Evolutionary conservation across 2,888 invertebrate species (phyloP), one percentile per base, ranked within the genome.

Genomic region (Drosophila mimica): DNA sequence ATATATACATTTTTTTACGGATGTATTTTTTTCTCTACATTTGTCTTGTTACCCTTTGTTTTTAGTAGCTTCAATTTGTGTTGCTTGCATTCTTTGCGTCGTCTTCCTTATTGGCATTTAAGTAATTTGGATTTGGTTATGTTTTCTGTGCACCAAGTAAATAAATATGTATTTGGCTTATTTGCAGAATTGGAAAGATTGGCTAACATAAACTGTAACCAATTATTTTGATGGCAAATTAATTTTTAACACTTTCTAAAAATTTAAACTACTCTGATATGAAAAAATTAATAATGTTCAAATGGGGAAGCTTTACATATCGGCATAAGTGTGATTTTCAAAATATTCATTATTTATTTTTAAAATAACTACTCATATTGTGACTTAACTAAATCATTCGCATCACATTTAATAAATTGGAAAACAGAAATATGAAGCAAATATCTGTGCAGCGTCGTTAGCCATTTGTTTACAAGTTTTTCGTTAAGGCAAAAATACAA

Each of bases 401-500:
- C 4, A 56, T 48, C 17, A 64, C 51, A 64, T 67, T 67, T 57
- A 64, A 72, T 72, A 52, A 70, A 62, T 58, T 54, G 36, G 33
- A 38, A n/a, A 57, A 25, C n/a, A 8, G 38, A 8, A 36, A 11
- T 52, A 46, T 25, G 51, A 30, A 52, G 25, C 30, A 76, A 77
- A 74, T 74, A 74, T 25, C 61, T 67, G 61, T 70, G 61, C 77
- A 74, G 70, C 70, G 64, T 74, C 74, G 71, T 66, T 54, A 64
- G 69, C 71, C 77, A 83, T 79, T 83, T 84, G 74, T 74, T 81
- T 84, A 76, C 79, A 73, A 73, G 70, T 71, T 72, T 38, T 57
- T 68, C 40, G 56, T 58, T 65, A 31, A 61, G 49, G 57, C 70
- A 70, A 74, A 83, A 86, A 85, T 82, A 86, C 86, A 84, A 86